Evolutionary conservation across 2,888 invertebrate species (phyloP), one percentile per base, ranked within the genome.

Genomic region (Drosophila austrosaltans): DNA sequence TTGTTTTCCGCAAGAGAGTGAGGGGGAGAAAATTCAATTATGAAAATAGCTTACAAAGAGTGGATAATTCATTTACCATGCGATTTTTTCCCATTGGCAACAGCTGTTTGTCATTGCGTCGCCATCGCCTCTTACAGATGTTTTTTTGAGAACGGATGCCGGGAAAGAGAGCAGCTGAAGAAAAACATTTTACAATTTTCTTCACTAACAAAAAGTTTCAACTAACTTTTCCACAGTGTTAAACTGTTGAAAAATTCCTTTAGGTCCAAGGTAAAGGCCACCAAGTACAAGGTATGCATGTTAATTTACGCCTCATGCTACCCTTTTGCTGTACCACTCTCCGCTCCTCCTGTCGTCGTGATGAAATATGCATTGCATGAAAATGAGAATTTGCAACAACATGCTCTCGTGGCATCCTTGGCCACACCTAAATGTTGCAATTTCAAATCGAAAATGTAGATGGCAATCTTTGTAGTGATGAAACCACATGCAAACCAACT

Each of bases 11-110:
- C 56, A 44, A 48, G 39, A 12, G 59, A 66, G 67, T 64, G 64
- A 62, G 66, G 63, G 74, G 72, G 77, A 64, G 70, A 77, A 89
- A 87, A 84, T 81, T 70, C 72, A 79, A 79, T 87, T 79, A 85
- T 79, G 72, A 85, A 79, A 79, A 81, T 73, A 73, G 66, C 66
- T 36, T 58, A 61, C 61, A 54, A 62, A 58, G 36, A 66, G 63
- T 58, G 66, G 53, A 60, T 71, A 79, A 82, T 70, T 54, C 67
- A 76, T 76, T 74, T 65, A 57, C 57, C 66, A 66, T 73, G 84
- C 71, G 77, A 67, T 48, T 36, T 36, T 36, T 60, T 72, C 53
- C 60, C 32, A 68, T 30, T 57, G 75, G 61, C 57, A 75, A 61
- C 72, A 69, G 61, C 36, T 70, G 75, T 62, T 60, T 25, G 54